Percentiles rank a stretch among this genome's conserved stretches.
These are phyloP conservation scores for Galaxea fascicularis DNA, from an alignment of 92 coral and sea anemone species.

Conservation along the genomic window DNA sequence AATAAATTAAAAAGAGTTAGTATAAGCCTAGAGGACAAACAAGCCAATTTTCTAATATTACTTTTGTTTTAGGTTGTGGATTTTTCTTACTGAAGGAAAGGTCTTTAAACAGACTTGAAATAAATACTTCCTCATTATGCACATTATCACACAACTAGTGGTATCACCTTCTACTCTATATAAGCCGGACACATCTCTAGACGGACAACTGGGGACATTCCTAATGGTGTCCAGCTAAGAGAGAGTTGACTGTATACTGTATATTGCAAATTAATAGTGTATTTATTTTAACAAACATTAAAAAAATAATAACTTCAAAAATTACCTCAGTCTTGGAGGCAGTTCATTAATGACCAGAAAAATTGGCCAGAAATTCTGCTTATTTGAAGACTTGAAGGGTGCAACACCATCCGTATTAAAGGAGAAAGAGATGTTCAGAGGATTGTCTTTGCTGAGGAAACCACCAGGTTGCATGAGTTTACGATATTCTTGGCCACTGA, in stretches of 20 bases:
- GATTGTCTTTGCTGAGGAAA: slow-evolving; percentile 58
- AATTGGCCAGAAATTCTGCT: slow-evolving; percentile 71
- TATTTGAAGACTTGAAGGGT: slow-evolving; percentile 54
- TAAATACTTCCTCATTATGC: slow-evolving; percentile 1
- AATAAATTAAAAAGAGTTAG: background rate
- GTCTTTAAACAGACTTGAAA: slow-evolving; percentile 5
- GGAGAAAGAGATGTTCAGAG: slow-evolving; percentile 56
- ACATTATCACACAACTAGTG: background rate
- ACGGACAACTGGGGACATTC: slow-evolving; percentile 6
- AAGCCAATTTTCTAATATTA: background rate
- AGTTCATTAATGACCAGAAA: slow-evolving; percentile 66
- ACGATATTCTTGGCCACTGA: slow-evolving; percentile 52
- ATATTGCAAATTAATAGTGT: background rate
- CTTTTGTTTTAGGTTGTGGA: slow-evolving; percentile 1
- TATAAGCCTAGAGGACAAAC: slow-evolving; percentile 11
- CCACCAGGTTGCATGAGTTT: slow-evolving; percentile 64
- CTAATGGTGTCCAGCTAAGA: slow-evolving; percentile 6
- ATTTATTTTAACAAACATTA: background rate
- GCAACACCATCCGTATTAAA: slow-evolving; percentile 62
- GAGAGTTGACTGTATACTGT: background rate
- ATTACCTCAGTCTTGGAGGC: slow-evolving; percentile 64
- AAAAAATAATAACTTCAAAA: background rate
- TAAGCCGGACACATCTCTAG: slow-evolving; percentile 1
- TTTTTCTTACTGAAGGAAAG: slow-evolving; percentile 11
- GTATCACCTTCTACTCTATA: slow-evolving; percentile 6